Percentiles rank a stretch among this genome's conserved stretches.
phyloP scores from a whole-genome alignment of 2,888 invertebrate species.

The Orthosia gothica region DNA sequence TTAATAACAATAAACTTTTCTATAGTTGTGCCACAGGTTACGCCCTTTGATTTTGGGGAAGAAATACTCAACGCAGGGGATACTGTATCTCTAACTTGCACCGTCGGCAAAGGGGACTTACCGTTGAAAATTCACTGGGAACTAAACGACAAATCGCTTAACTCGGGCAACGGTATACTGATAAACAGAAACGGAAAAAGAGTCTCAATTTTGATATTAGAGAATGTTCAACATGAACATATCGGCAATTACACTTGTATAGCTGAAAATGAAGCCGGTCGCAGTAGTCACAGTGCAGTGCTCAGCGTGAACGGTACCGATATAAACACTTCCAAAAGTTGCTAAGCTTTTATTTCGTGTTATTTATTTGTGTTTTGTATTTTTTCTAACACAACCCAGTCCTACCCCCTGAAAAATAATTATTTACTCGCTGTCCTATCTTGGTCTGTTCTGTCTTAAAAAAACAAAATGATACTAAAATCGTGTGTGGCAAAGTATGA shows the following conservation, averaged over 20 bases:
- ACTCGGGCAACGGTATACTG: constrained; percentile 91
- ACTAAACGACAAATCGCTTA: constrained; percentile 91
- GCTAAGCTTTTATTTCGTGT: constrained; percentile 74
- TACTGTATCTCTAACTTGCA: constrained; percentile 93
- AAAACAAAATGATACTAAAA: not conserved
- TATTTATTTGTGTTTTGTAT: constrained; percentile 60
- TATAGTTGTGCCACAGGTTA: constrained; percentile 95
- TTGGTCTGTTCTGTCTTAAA: not conserved
- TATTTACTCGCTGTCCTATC: not conserved
- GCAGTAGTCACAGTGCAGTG: constrained; percentile 92
- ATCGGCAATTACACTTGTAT: constrained; percentile 93
- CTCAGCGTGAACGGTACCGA: constrained; percentile 94
- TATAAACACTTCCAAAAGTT: constrained; percentile 34
- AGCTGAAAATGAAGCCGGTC: constrained; percentile 93
- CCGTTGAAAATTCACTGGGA: constrained; percentile 94
- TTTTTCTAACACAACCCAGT: constrained; percentile 43
- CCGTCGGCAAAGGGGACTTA: constrained; percentile 94
- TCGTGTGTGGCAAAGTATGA: constrained; percentile 46
- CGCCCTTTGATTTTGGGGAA: constrained; percentile 95
- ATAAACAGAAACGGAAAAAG: constrained; percentile 92
- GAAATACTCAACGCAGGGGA: constrained; percentile 94
- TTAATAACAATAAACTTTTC: constrained; percentile 58
- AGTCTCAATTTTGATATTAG: constrained; percentile 93
- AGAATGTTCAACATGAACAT: constrained; percentile 92
- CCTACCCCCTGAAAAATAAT: constrained; percentile 18